Evolutionary conservation across 2,797 vertebrate genomes (phyloP), one percentile per base, ranked within the genome.

Genomic region (Arnoldichthys spilopterus): DNA sequence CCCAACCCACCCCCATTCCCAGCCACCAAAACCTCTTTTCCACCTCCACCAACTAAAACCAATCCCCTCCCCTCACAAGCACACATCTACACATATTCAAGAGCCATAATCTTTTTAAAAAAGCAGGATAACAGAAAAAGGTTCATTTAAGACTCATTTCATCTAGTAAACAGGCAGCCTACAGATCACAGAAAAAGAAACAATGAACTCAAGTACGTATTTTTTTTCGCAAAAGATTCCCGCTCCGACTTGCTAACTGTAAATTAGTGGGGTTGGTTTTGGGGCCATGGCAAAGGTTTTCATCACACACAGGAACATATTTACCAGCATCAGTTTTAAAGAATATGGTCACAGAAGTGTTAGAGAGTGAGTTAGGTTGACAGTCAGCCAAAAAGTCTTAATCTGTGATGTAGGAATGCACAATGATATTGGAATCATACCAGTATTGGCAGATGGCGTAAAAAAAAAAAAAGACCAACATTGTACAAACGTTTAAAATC

Each of bases 201-300:
- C 49, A 88, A 87, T 85, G 80, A 92, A 91, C 86, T 92, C 90
- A 92, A 93, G 91, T 91, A 91, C 87, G 72, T 56, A 59, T 40
- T 70, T 69, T 62, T 49, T 69, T 51, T 53, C 67, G 74, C 53
- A 68, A 74, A 72, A 70, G 90, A 86, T 78, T 87, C 74, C 77
- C 89, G 6, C 89, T 90, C 84, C 85, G 84, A 77, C 84, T 78
- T 88, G 89, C 89, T 90, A 88, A 89, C 85, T 45, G 22, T 79
- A 82, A 86, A 89, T 83, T 76, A 89, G 88, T 85, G 64, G 76
- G 63, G 80, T 70, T 74, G 61, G 86, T 86, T 82, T 83, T 85
- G 76, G 79, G 85, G 84, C 78, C 84, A 87, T 86, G 87, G 86
- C 85, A 82, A 83, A 84, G 82, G 85, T 87, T 80, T 86, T 86